phyloP scores from a whole-genome alignment of 2,797 vertebrate genomes.

The Manis crassicaudata region DNA sequence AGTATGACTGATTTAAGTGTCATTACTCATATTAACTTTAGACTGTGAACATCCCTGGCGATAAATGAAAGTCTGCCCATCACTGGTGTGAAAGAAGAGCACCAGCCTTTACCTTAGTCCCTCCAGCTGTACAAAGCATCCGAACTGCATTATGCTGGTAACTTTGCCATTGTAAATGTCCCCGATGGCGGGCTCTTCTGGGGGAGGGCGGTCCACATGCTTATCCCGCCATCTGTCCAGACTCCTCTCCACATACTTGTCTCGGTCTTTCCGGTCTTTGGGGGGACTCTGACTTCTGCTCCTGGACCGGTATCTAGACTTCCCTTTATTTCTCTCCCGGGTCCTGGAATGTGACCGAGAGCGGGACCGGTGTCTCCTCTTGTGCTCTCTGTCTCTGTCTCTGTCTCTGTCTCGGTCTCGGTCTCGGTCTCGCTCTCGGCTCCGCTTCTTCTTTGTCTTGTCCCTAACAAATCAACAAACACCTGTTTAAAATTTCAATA shows the following conservation, averaged over 20 bases:
- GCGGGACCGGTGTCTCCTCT: conserved; percentile 85
- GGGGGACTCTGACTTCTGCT: conserved; percentile 90
- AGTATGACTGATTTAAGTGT: not conserved
- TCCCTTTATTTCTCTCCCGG: conserved; percentile 87
- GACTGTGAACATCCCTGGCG: not conserved
- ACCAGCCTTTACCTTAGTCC: conserved; percentile 91
- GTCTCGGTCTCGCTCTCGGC: conserved; percentile 83
- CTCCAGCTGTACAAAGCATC: conserved; percentile 98
- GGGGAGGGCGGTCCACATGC: conserved; percentile 95
- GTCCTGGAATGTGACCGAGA: conserved; percentile 89
- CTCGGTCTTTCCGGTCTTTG: conserved; percentile 85
- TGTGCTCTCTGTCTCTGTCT: conserved; percentile 87
- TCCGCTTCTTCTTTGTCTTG: conserved; percentile 90
- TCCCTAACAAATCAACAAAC: conserved; percentile 70
- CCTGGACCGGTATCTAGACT: conserved; percentile 90
- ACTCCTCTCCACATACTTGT: conserved; percentile 77
- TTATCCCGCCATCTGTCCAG: conserved; percentile 95
- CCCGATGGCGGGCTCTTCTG: conserved; percentile 96
- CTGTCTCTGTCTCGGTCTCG: conserved; percentile 55
- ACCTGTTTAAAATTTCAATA: conserved; percentile 37
- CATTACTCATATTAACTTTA: not conserved
- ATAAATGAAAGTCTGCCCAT: not conserved
- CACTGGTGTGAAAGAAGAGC: not conserved
- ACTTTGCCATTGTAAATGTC: conserved; percentile 99
- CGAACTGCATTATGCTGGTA: conserved; percentile 99